A percentile compares a stretch with the other conserved stretches of the same genome.
These are phyloP conservation scores for Lapara coniferarum DNA, from an alignment of 2,888 invertebrate genomes.

Conservation along the genomic window DNA sequence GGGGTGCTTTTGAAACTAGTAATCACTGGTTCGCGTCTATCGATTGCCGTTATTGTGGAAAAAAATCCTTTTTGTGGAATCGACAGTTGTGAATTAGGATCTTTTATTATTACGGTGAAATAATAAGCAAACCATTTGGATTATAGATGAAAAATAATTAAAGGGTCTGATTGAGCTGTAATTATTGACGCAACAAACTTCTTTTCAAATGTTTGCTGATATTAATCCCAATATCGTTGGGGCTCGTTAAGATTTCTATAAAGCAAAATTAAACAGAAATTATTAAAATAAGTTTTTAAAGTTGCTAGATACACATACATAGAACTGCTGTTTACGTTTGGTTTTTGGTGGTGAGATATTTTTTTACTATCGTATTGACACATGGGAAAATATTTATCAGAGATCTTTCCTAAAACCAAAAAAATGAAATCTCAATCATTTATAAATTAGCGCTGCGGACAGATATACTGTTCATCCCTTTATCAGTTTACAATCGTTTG, in stretches of 20 bases:
- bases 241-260: background rate
- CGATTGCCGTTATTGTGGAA: conserved; percentile 81
- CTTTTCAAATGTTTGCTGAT: conserved; percentile 1
- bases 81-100: conserved; percentile 72
- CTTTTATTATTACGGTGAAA: conserved; percentile 63
- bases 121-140: conserved; percentile 57
- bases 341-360: background rate
- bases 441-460: conserved; percentile 82
- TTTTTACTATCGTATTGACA: background rate
- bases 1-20: conserved; percentile 82
- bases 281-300: background rate
- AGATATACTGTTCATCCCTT: conserved; percentile 78
- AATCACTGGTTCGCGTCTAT: conserved; percentile 80
- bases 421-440: conserved; percentile 82
- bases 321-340: background rate
- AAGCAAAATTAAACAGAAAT: background rate
- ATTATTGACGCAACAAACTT: background rate
- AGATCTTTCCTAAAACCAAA: conserved; percentile 51
- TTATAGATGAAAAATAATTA: conserved; percentile 51
- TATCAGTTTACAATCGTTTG: conserved; percentile 77
- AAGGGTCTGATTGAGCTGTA: conserved; percentile 39
- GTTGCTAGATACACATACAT: background rate
- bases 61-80: conserved; percentile 63
- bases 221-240: background rate
- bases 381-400: conserved; percentile 26